Percentiles rank a stretch among this genome's conserved stretches.
phyloP scores from a whole-genome alignment of 2,797 vertebrate genomes.

The Lagothrix lagotricha region DNA sequence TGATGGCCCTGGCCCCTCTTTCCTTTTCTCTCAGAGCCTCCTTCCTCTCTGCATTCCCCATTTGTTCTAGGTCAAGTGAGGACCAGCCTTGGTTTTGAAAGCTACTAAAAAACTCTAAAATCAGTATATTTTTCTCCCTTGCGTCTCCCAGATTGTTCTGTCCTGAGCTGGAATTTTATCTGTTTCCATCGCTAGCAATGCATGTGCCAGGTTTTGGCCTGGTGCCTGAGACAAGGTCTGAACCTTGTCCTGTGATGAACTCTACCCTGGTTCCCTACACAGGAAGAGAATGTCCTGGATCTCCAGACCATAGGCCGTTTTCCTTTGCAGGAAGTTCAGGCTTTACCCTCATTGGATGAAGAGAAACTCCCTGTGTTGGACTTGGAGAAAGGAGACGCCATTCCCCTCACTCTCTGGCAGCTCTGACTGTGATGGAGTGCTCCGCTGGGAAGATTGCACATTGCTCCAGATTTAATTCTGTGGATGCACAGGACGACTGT shows the following conservation, averaged over 20 bases:
- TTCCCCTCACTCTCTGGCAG: neutral
- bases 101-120: neutral
- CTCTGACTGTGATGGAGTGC: neutral
- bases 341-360: neutral
- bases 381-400: neutral
- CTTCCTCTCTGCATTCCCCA: neutral
- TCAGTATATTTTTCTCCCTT: neutral
- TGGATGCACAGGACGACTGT: neutral
- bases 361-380: neutral
- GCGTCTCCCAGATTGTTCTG: neutral
- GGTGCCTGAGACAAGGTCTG: neutral
- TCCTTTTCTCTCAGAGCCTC: neutral
- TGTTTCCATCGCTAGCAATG: slow-evolving; percentile 12
- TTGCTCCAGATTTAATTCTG: neutral
- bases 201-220: slow-evolving; percentile 26
- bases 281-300: slow-evolving; percentile 5
- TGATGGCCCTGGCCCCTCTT: neutral
- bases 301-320: neutral
- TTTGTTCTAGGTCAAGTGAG: slow-evolving; percentile 52
- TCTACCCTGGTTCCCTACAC: neutral
- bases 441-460: neutral
- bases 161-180: slow-evolving; percentile 52
- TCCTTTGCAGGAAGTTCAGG: neutral
- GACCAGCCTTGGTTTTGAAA: slow-evolving; percentile 23
- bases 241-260: neutral